Evolutionary conservation across 2,888 invertebrate species (phyloP).

Genomic region (Pristionchus exspectatus): DNA sequence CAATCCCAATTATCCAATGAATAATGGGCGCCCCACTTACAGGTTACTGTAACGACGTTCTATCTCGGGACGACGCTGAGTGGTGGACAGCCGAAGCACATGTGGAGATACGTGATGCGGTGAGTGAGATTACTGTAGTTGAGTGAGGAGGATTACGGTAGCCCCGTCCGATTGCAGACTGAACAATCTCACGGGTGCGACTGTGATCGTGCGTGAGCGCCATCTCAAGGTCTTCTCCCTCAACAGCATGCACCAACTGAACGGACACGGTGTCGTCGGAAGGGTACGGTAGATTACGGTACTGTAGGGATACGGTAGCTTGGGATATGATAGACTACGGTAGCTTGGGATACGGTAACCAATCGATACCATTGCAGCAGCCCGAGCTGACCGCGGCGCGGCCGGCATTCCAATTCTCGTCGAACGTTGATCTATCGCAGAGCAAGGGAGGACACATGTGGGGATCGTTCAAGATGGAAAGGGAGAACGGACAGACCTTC

Average conservation of each 20-base stretch:
- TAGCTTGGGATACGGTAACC: too few species aligned
- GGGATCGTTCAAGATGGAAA: slow-evolving; percentile 97
- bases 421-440: slow-evolving; percentile 71
- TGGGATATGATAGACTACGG: not conserved
- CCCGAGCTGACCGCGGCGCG: slow-evolving; percentile 66
- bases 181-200: not conserved
- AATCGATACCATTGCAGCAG: slow-evolving; percentile 59
- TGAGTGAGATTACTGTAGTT: slow-evolving; percentile 80
- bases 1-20: not conserved
- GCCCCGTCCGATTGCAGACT: slow-evolving; percentile 79
- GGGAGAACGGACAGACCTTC: slow-evolving; percentile 96
- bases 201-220: slow-evolving; percentile 66
- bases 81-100: slow-evolving; percentile 76
- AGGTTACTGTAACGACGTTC: slow-evolving; percentile 96
- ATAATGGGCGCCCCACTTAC: not conserved
- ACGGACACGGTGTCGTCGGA: slow-evolving; percentile 69
- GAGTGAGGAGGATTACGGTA: not conserved
- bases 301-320: not conserved
- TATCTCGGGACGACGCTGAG: slow-evolving; percentile 87
- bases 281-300: slow-evolving; percentile 56
- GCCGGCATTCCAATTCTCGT: slow-evolving; percentile 73
- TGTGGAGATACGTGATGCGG: slow-evolving; percentile 97
- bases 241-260: slow-evolving; percentile 72
- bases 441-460: slow-evolving; percentile 93
- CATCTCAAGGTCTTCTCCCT: slow-evolving; percentile 69